Evolutionary conservation across 2,888 invertebrate species (phyloP), one percentile per base, ranked within the genome.

Genomic region (Amblyteles armatorius): DNA sequence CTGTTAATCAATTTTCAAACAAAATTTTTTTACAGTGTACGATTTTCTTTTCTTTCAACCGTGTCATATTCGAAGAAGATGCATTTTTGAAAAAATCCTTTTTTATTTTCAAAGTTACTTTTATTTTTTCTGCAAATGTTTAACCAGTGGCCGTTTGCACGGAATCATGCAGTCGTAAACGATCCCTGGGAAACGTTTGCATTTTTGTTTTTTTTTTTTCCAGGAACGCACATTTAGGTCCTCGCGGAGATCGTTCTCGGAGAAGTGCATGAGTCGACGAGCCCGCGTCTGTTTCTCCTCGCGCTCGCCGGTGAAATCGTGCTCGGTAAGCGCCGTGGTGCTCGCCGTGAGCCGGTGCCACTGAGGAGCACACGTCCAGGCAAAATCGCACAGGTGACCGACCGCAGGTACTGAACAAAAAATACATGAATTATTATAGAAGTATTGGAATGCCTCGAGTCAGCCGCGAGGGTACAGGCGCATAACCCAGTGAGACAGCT

Each of bases 171-270:
- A 4, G 57, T 57, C 57, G 44, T 74, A 33, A 65, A 83, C 50
- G 78, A 63, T 26, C 33, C 19, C 63, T 67, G 74, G 82, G 82
- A 84, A 84, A 71, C 79, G 57, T 82, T 84, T 48, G 13, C 44
- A 48, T 16, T 48, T 16, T 44, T 44, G 16, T 48, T 48, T 16
- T 44, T 44, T 13, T 4, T 48, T 48, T 5, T 48, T 84, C 84
- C 82, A 76, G 74, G 84, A 84, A 84, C 57, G 60, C 65, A 79
- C 65, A 76, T 82, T 74, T 79, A 71, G 79, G 65, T 74, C 77
- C 69, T 82, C 40, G 60, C 74, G 73, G 36, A 33, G 44, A 73
- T 77, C 72, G 57, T 84, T 82, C 82, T 71, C 84, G 74, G 63
- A 69, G 26, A 82, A 82, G 63, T 40, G 65, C 65, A 44, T 84